These are phyloP conservation scores for Malthinus seriepunctatus DNA, from an alignment of 2,888 invertebrate species.

Conservation along the genomic window DNA sequence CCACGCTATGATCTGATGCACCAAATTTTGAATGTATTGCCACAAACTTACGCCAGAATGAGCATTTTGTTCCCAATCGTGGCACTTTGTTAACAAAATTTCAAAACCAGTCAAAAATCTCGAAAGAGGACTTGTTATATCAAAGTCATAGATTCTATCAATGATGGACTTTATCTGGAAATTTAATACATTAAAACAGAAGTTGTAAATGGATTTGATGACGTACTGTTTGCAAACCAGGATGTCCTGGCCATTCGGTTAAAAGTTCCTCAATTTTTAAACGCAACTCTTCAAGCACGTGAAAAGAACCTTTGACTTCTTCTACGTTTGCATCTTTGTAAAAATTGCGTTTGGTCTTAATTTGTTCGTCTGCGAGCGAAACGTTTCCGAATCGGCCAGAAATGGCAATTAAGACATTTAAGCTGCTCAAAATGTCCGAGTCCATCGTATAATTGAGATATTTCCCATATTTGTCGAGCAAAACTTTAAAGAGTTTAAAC, in stretches of 20 bases:
- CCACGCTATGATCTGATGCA: conserved; percentile 86
- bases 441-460: conserved; percentile 61
- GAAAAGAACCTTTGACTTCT: conserved; percentile 74
- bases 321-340: conserved; percentile 82
- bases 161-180: conserved; percentile 67
- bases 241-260: conserved; percentile 88
- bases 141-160: conserved; percentile 68
- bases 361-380: conserved; percentile 36
- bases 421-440: conserved; percentile 59
- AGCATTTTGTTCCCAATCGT: conserved; percentile 93
- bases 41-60: conserved; percentile 83
- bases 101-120: conserved; percentile 91
- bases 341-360: conserved; percentile 63
- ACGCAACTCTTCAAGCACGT: conserved; percentile 69
- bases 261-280: conserved; percentile 66
- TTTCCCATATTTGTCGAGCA: conserved; percentile 59
- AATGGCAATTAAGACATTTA: conserved; percentile 62
- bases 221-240: conserved; percentile 76
- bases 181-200: conserved; percentile 4
- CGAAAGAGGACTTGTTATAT: conserved; percentile 80
- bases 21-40: conserved; percentile 71
- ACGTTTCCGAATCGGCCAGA: conserved; percentile 57
- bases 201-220: background rate
- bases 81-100: conserved; percentile 78
- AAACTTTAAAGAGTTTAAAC: conserved; percentile 61